Evolutionary conservation across 64 coral and sea anemone species (phyloP), one percentile per base, ranked within the genome.

Genomic region (Pocillopora damicornis): DNA sequence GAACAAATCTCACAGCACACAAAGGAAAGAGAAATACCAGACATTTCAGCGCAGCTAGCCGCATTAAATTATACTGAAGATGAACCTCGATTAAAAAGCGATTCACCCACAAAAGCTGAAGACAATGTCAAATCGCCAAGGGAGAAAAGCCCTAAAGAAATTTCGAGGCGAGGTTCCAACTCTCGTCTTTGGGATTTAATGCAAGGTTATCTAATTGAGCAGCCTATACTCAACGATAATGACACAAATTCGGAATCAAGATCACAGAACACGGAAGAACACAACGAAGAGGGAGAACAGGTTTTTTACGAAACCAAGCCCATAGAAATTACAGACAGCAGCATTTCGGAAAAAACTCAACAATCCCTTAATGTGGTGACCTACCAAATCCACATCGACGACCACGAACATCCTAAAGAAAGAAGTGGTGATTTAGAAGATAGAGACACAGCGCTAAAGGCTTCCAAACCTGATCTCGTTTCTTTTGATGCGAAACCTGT

Each of bases 131-230:
- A 10, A 73, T 72, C 81, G 15, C 81, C 81, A 57, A 12, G 20
- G 26, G 81, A 85, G 23, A 73, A 71, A 23, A 85, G 65, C 63
- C 35, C 61, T 1, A 83, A 20, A 35, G 36, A 83, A 11, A 69
- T 12, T 22, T 9, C 15, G 7, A 45, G 64, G 22, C 81, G 81
- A 73, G 18, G 63, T 13, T 85, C 81, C 12, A 85, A 72, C 81
- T 85, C 81, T 72, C 81, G 81, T 73, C 81, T 85, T 22, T 73
- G 81, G 81, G 81, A 85, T 8, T 85, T 85, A 17, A 85, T 85
- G 81, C 81, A 85, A 66, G 81, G 81, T 57, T 85, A 85, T 23
- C 72, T 85, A 11, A 85, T 85, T n/a, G 81, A 85, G 22, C 37
- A 37, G 18, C 65, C 81, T 22, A 45, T 85, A 1, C 0, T 71